Evolutionary conservation across 2,797 vertebrate species (phyloP), one percentile per base, ranked within the genome.

Genomic region (Paratrypauchen microcephalus): DNA sequence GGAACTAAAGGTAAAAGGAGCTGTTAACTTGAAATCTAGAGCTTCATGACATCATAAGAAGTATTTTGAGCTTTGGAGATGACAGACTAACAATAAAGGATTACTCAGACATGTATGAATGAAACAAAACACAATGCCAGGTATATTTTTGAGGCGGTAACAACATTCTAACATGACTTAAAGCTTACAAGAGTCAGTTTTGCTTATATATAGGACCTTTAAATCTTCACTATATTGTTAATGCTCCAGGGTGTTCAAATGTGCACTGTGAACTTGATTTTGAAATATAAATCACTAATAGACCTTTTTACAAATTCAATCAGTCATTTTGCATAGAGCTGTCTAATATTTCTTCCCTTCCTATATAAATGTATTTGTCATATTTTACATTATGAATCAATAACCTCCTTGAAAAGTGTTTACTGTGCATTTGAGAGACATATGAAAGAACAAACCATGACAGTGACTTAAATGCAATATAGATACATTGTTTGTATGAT

Each of bases 341-440:
- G 6, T 12, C n/a, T 9, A 23, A 55, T 21, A 23, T 55, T 55
- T 9, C 58, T 48, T 21, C 69, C 28, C 57, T 57, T 56, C 13
- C 13, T 45, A 15, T 45, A 45, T 45, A 45, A 45, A 45, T 45
- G 41, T 78, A 61, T 79, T 82, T 71, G 47, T 60, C 76, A 88
- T 84, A 86, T 84, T 87, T 23, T 80, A 78, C 66, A 19, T 59
- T 69, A 23, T 83, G 41, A 79, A 86, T 90, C 65, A 76, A 87
- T 85, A 65, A 88, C 75, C 82, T 81, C 77, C 72, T 84, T 83
- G 77, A 73, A 77, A 68, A 68, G 72, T 59, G 76, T 73, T 81
- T 77, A 81, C 74, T 66, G 73, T 64, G 81, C 73, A 65, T 72
- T 71, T 72, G 58, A 12, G 64, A 56, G 55, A 77, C 66, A 39